These are phyloP conservation scores for Eulacestoma nigropectus DNA, from an alignment of 2,113 vertebrate species.

Conservation along the genomic window DNA sequence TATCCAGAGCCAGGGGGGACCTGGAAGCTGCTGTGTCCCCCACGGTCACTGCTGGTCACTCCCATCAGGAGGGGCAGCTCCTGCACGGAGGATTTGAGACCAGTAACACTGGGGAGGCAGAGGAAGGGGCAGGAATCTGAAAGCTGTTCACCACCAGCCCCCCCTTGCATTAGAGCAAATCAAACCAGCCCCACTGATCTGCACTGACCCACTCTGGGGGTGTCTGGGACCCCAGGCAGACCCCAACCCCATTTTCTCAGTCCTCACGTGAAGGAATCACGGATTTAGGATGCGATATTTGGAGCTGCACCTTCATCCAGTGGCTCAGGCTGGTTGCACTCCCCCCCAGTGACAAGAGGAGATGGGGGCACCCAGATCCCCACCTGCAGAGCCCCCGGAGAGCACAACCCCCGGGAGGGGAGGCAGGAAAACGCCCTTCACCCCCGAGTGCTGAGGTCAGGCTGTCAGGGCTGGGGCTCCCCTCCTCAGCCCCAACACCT, in stretches of 20 bases:
- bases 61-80: rapidly evolving
- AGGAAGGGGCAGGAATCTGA: neutral
- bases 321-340: neutral
- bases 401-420: neutral
- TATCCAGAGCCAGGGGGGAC: neutral
- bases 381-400: neutral
- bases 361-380: neutral
- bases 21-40: rapidly evolving
- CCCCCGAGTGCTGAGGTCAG: neutral
- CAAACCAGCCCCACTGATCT: neutral
- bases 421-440: neutral
- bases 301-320: neutral
- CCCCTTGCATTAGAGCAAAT: neutral
- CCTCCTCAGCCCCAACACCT: neutral
- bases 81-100: neutral
- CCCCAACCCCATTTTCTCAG: neutral
- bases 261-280: neutral
- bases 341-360: neutral
- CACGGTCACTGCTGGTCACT: neutral
- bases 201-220: neutral
- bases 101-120: neutral
- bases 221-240: neutral
- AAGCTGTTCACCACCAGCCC: neutral
- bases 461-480: neutral
- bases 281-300: neutral